These are phyloP conservation scores for Ammodytes marinus DNA, from an alignment of 2,113 vertebrate genomes.

Conservation along the genomic window DNA sequence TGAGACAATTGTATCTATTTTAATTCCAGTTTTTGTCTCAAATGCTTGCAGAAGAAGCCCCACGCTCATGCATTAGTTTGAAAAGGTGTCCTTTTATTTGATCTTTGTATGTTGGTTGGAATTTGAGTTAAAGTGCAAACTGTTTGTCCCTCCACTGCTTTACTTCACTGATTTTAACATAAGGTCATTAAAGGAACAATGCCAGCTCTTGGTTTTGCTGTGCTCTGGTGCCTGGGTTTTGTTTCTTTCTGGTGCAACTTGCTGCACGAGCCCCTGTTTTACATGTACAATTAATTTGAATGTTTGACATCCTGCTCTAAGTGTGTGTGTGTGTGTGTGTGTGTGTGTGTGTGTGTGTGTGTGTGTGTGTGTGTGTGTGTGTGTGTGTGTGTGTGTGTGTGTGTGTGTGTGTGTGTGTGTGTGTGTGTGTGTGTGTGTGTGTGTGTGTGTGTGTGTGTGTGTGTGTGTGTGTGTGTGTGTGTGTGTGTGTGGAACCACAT, in stretches of 20 bases:
- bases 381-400: neutral
- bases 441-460: neutral
- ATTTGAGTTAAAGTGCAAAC: neutral
- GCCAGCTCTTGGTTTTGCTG: neutral
- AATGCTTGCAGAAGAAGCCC: neutral
- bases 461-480: neutral
- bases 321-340: too few species aligned
- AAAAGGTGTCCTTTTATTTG: neutral
- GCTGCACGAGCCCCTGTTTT: neutral
- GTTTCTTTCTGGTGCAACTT: slow-evolving; percentile 1
- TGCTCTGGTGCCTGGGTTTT: neutral
- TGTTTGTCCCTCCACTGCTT: neutral
- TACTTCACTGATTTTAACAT: neutral
- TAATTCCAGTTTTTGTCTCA: slow-evolving; percentile 6
- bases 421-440: too few species aligned
- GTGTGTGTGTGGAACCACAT: slow-evolving; percentile 7
- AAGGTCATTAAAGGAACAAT: neutral
- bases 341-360: too few species aligned
- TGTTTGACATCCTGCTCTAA: neutral
- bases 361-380: neutral
- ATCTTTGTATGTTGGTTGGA: neutral
- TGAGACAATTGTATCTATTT: neutral
- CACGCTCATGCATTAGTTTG: neutral
- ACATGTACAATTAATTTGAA: neutral
- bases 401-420: neutral